Evolutionary conservation across 1,140 invertebrate genomes (phyloP), one percentile per base, ranked within the genome.

Genomic region (Cotesia glomerata): DNA sequence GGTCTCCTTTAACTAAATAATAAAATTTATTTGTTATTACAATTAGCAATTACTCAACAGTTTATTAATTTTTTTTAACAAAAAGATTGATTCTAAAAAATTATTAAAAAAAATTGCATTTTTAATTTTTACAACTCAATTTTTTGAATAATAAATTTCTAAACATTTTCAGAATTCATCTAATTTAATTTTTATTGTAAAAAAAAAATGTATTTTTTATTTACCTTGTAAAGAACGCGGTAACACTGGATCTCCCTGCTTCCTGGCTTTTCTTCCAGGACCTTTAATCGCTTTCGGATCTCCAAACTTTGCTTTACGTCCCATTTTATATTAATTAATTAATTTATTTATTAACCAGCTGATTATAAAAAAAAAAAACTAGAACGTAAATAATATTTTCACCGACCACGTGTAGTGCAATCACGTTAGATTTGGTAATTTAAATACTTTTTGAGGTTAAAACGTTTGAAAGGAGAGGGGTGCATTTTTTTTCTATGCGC

Each of bases 251-350:
- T 93, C 90, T 67, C 91, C 90, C 80, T 97, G 95, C 83, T 97
- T 97, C 75, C 91, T 93, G 0, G 94, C 88, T 88, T 97, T 97
- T 73, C 91, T 90, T 0, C 95, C 95, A 35, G 92, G 94, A 5
- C 95, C 95, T 84, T 91, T 93, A 78, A 2, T 70, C 63, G 64
- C 90, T 90, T 74, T 90, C 91, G 49, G 26, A 26, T 26, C 26
- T 26, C 90, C 90, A 81, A 93, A 97, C 79, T 95, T 93, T 34
- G 91, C 94, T 89, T 96, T 97, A 52, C 95, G 89, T 71, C 96
- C 96, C 96, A 97, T 97, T 76, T 75, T 79, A 45, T n/a, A 61
- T 8, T 39, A 51, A 52, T 16, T 18, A 59, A 63, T 64, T 45
- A 7, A 3, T 39, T 39, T 1, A 32, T 16, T 34, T 13, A 32